Base-by-base conservation (phyloP, 2,113 vertebrate species). In the Merops nubicus region DNA sequence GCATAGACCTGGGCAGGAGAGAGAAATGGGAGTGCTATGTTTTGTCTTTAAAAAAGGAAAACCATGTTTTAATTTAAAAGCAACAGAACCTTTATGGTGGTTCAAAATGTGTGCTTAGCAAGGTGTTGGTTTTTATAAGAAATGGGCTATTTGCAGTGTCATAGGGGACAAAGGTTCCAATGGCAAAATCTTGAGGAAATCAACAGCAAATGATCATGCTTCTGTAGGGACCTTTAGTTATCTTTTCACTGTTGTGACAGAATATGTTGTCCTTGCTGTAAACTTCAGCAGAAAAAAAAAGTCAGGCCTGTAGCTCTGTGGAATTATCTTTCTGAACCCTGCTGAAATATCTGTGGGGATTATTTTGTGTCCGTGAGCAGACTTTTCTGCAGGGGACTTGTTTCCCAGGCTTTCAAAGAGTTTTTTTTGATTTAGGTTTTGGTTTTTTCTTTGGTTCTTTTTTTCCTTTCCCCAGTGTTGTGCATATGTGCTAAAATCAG, bases 351-450 rank as follows among this genome's bases (percentile, higher is more conserved):
- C 50, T 36, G 68, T 13, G 20, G 21, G 43, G 50, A 15, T 34
- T 22, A 1, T 34, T n/a, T 34, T 4, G 1, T 26, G 47, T 12
- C 60, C 0, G 3, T 15, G 34, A 17, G 15, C 1, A 0, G 38
- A 15, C 17, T 57, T 22, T 57, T 40, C 50, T 31, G 12, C 21
- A 3, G 34, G 38, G n/a, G 36, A 12, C 42, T 16, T 45, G 23
- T 40, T 82, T 45, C 60, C 38, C 33, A 78, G 40, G 53, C 53
- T 87, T 54, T 43, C 59, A 20, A 8, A 47, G 72, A 50, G 40
- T 4, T 45, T 21, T 31, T 15, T 1, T 18, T 29, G 25, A 17
- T 51, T 68, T 48, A 48, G 28, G 33, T 11, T 43, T 89, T 16
- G 22, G 0, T 1, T 70, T 64, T 12, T 8, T 4, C 15, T 43